A percentile compares a stretch with the other conserved stretches of the same genome.
Conservation (phyloP, 2,888 invertebrate species). For the Agrenia bidenticulata region DNA sequence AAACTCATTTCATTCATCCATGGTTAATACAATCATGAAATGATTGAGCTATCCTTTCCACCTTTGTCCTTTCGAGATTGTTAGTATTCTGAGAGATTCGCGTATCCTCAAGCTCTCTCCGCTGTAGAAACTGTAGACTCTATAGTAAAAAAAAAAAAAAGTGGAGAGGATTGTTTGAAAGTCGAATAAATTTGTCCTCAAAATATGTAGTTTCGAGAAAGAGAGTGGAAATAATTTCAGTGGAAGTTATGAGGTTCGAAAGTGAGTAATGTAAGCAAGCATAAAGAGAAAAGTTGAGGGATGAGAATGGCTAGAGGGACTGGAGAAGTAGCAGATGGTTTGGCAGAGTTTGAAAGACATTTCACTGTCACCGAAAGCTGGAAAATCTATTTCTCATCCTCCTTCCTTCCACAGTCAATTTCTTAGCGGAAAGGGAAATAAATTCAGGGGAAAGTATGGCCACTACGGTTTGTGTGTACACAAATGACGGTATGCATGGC, state of each 20-base stretch:
- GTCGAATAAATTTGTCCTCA: too few relatives aligned
- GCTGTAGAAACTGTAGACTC: too few relatives aligned
- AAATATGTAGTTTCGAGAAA: not conserved
- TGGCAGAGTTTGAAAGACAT: slow-evolving; percentile 49
- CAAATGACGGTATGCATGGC: not conserved
- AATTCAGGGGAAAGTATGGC: slow-evolving; percentile 8
- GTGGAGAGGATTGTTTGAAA: too few relatives aligned
- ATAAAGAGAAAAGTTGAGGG: slow-evolving; percentile 38
- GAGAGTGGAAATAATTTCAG: not conserved
- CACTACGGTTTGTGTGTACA: not conserved
- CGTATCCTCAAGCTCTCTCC: too few relatives aligned
- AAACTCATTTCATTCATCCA: too few relatives aligned
- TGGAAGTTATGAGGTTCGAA: not conserved
- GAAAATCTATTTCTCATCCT: slow-evolving; percentile 23
- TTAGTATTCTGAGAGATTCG: too few relatives aligned
- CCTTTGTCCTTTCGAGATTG: too few relatives aligned
- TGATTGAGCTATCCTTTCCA: too few relatives aligned
- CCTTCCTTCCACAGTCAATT: slow-evolving; percentile 18
- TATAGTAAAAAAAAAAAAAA: too few relatives aligned
- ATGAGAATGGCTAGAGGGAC: slow-evolving; percentile 38
- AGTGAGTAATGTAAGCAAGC: slow-evolving; percentile 1
- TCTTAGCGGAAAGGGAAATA: slow-evolving; percentile 8
- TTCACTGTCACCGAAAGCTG: slow-evolving; percentile 50
- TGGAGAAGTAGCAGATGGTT: slow-evolving; percentile 53
- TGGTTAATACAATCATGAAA: too few relatives aligned